Evolutionary conservation across 1,140 invertebrate genomes (phyloP).

Genomic region (Drosophila neocordata): DNA sequence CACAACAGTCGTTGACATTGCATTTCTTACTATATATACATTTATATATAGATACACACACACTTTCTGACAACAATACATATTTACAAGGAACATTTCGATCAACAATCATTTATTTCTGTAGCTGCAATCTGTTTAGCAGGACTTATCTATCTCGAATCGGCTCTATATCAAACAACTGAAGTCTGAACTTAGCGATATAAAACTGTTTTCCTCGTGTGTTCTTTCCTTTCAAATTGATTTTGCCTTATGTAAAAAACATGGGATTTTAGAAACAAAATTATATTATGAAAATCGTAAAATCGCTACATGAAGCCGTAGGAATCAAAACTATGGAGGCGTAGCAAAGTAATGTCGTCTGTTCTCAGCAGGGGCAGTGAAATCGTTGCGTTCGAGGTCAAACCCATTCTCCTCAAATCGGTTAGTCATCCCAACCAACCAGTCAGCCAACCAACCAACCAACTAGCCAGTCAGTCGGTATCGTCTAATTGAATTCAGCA

Average conservation of each 20-base stretch:
- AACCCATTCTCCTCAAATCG: conserved; percentile 52
- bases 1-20: conserved; percentile 34
- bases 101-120: not conserved
- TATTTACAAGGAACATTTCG: not conserved
- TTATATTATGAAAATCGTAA: conserved; percentile 62
- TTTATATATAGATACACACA: not conserved
- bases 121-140: not conserved
- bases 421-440: conserved; percentile 47
- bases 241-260: not conserved
- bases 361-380: conserved; percentile 33
- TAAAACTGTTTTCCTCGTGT: too few species aligned
- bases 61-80: not conserved
- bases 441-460: conserved; percentile 25
- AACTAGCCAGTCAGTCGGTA: conserved; percentile 49
- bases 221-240: too few species aligned
- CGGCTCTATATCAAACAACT: too few species aligned
- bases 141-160: not conserved
- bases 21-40: conserved; percentile 19
- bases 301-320: conserved; percentile 75
- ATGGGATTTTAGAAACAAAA: not conserved
- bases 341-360: conserved; percentile 52
- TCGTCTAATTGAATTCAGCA: conserved; percentile 71
- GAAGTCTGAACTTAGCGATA: too few species aligned
- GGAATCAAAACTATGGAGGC: conserved; percentile 63
- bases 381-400: conserved; percentile 61